Conservation (phyloP, 2,888 invertebrate species). For the Eupithecia subfuscata region DNA sequence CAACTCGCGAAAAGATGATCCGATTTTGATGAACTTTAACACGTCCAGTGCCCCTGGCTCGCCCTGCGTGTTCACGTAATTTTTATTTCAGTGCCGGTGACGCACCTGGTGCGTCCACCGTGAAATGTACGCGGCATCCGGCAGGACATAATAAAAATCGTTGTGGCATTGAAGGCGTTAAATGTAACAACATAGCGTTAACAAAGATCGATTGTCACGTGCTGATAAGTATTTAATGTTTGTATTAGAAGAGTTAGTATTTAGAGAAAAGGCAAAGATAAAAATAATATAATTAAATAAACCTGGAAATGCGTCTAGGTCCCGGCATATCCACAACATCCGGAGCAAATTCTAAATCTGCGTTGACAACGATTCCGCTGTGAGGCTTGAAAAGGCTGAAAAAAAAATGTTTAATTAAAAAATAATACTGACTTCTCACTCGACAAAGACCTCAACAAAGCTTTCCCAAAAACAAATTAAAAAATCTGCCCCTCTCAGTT, state of each 20-base stretch:
- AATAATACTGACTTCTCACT: not conserved
- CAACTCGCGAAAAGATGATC: no score
- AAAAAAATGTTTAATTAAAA: not conserved
- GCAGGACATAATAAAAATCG: no score
- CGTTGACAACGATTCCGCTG: slow-evolving; percentile 73
- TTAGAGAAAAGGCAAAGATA: not conserved
- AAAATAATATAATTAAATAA: not conserved
- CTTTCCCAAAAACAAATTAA: not conserved
- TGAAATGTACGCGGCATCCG: no score
- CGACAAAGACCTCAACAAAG: not conserved
- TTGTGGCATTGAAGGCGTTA: no score
- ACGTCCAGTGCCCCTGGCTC: no score
- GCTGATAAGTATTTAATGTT: not conserved
- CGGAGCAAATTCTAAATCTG: slow-evolving; percentile 63
- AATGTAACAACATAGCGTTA: no score
- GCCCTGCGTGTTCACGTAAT: no score
- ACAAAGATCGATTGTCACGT: no score
- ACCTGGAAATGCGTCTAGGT: slow-evolving; percentile 51
- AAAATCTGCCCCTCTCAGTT: not conserved
- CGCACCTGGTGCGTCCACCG: no score
- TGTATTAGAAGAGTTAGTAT: not conserved
- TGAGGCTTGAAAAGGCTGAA: slow-evolving; percentile 74
- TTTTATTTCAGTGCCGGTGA: no score
- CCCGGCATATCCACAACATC: slow-evolving; percentile 66
- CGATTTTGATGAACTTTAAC: no score